A percentile compares a stretch with the other conserved stretches of the same genome.
phyloP scores from a whole-genome alignment of 2,797 vertebrate species.

The Arnoldichthys spilopterus region DNA sequence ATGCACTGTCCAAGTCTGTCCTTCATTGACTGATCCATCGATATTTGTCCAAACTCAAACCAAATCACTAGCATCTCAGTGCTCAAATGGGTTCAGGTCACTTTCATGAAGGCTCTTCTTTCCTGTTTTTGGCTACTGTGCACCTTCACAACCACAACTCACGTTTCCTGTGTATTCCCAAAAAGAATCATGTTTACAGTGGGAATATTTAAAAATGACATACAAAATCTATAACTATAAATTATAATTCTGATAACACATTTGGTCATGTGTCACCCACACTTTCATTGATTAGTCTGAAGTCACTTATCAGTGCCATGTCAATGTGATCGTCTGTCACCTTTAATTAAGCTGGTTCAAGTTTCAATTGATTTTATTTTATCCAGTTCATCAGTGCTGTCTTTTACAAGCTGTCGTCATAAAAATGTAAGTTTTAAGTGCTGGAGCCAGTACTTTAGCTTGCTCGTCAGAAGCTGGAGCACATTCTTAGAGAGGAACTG shows the following conservation, averaged over 20 bases:
- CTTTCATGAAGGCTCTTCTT: not conserved
- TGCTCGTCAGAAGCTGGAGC: not conserved
- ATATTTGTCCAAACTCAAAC: not conserved
- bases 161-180: too few relatives aligned
- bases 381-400: not conserved
- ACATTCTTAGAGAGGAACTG: not conserved
- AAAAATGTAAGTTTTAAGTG: not conserved
- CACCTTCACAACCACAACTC: slow-evolving; percentile 35
- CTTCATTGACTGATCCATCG: not conserved
- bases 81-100: slow-evolving; percentile 16
- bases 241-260: too few relatives aligned
- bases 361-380: too few relatives aligned
- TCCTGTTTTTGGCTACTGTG: slow-evolving; percentile 16
- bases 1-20: not conserved
- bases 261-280: too few relatives aligned
- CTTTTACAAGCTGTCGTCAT: not conserved
- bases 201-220: too few relatives aligned
- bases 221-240: too few relatives aligned
- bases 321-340: too few relatives aligned
- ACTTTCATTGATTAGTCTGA: too few relatives aligned
- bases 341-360: slow-evolving; percentile 11
- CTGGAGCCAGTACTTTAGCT: not conserved
- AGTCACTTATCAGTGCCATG: too few relatives aligned
- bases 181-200: slow-evolving; percentile 22
- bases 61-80: not conserved